Percentiles rank a stretch among this genome's conserved stretches.
phyloP scores from a whole-genome alignment of 1,140 invertebrate species.

The Hesperophylax magnus region DNA sequence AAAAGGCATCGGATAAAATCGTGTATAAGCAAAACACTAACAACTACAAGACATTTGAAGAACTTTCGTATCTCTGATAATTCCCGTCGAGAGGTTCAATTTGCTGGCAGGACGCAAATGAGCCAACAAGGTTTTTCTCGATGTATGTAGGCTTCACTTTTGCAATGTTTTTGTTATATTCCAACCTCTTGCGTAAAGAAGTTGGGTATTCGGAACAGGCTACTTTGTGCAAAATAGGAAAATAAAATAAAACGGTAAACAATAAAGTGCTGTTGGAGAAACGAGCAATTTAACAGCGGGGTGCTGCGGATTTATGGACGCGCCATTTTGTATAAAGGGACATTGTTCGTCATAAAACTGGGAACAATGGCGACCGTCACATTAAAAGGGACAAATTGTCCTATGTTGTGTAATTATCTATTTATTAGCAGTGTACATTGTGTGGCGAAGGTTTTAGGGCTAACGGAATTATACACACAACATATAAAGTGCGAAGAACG shows the following conservation, averaged over 20 bases:
- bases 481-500: not conserved
- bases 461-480: not conserved
- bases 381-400: conserved; percentile 25
- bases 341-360: conserved; percentile 29
- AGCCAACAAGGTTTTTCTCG: not conserved
- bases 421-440: conserved; percentile 23
- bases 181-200: too few species aligned
- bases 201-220: not conserved
- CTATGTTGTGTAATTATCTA: conserved; percentile 37
- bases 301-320: conserved; percentile 28
- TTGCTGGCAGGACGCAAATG: not conserved
- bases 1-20: conserved; percentile 11
- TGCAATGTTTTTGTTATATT: too few species aligned
- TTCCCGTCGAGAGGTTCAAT: not conserved
- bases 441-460: not conserved
- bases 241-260: conserved; percentile 29
- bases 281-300: conserved; percentile 46
- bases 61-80: conserved; percentile 1
- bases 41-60: not conserved
- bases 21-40: conserved; percentile 31
- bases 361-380: conserved; percentile 9
- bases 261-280: conserved; percentile 34
- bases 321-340: conserved; percentile 28
- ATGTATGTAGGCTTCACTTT: not conserved
- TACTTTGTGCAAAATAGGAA: conserved; percentile 24